Conservation (phyloP, 2,888 invertebrate species). For the Eueremaeus valkanovi region DNA sequence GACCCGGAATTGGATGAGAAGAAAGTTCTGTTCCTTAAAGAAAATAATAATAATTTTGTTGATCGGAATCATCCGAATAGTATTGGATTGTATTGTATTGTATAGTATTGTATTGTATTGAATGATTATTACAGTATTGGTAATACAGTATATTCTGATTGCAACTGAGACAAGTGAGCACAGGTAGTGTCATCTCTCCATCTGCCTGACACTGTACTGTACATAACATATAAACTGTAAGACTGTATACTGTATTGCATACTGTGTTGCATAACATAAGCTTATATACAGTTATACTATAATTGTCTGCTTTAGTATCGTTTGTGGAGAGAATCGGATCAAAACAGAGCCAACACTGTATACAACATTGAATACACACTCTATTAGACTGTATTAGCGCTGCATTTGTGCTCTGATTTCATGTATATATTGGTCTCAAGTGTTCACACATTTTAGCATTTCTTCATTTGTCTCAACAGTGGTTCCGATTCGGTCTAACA, state of each 20-base stretch:
- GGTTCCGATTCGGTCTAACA: background rate
- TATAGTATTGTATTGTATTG: no score
- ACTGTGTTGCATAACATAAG: background rate
- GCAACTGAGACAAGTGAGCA: background rate
- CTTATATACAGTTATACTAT: no score
- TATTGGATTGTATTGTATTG: no score
- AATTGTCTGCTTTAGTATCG: no score
- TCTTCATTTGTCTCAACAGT: background rate
- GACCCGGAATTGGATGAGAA: background rate
- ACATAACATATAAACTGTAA: no score
- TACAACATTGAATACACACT: background rate
- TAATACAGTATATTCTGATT: no score
- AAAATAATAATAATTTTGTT: no score
- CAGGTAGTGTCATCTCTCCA: conserved; percentile 14
- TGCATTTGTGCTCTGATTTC: background rate
- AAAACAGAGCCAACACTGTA: background rate
- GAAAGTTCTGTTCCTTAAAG: conserved; percentile 17
- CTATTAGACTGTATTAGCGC: background rate
- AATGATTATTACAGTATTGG: no score
- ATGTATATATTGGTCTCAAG: background rate
- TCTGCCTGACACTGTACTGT: no score
- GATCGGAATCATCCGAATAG: no score
- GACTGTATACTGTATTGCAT: no score
- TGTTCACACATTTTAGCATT: background rate
- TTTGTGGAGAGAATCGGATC: background rate